Evolutionary conservation across 2,797 vertebrate species (phyloP), one percentile per base, ranked within the genome.

Genomic region (Parauchenoglanis ngamensis): DNA sequence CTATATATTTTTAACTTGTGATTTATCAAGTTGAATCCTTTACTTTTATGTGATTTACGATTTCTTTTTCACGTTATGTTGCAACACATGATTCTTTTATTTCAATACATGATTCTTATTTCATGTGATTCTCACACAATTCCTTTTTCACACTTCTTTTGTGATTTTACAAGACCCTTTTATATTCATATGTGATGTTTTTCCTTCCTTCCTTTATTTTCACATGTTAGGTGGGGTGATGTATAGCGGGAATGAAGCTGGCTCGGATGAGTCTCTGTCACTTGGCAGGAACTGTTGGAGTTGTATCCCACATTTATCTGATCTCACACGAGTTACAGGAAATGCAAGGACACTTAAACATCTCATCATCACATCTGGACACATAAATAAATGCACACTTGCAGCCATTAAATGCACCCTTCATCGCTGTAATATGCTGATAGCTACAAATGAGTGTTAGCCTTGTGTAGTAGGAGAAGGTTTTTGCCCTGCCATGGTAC

Each of bases 371-470:
- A 61, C 0, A 2, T 57, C 35, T 12, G 0, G 35, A 63, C 44
- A 52, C 61, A 21, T 44, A 73, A 40, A 76, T 57, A 75, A 85
- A 75, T 8, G 0, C 13, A 10, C 8, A 2, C 13, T 75, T 59
- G 15, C 25, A 61, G 68, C 54, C 40, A 59, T 23, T 59, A 28
- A 85, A 59, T 21, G 44, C 23, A 13, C 44, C 56, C 25, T 63
- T 63, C 25, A 83, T 46, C 49, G 46, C 35, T 86, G 25, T 35
- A 70, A 61, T 81, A 54, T 44, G 23, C 56, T 86, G n/a, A 72
- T 57, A 56, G 19, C 49, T 83, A 63, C 63, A 83, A 68, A 83
- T 68, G 28, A 31, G n/a, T 7, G 46, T 83, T 54, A 46, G 11
- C n/a, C 10, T 87, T 1, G 12, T 82, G 75, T 82, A 25, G n/a